A percentile compares a stretch with the other conserved stretches of the same genome.
These are phyloP conservation scores for Euschistus heros DNA, from an alignment of 1,140 invertebrate species.

Conservation along the genomic window DNA sequence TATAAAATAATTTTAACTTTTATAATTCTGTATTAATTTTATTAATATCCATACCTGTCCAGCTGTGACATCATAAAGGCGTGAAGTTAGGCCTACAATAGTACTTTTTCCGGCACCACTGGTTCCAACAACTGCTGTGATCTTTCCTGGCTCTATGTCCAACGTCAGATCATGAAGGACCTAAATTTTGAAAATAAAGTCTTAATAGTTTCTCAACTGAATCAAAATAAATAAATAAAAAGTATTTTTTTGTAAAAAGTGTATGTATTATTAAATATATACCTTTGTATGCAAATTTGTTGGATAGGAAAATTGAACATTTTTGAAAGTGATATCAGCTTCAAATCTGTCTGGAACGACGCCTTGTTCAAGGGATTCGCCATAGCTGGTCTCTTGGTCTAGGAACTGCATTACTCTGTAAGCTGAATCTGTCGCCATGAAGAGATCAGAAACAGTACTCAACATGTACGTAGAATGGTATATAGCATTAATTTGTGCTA, in stretches of 20 bases:
- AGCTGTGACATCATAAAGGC: slow-evolving; percentile 65
- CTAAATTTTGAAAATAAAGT: slow-evolving; percentile 32
- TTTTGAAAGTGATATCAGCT: slow-evolving; percentile 61
- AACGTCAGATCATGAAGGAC: slow-evolving; percentile 64
- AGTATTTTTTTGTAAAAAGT: no score
- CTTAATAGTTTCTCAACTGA: not conserved
- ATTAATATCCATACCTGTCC: slow-evolving; percentile 36
- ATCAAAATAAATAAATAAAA: no score
- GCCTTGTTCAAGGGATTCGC: slow-evolving; percentile 39
- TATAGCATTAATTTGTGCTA: slow-evolving; percentile 4
- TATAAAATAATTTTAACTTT: no score
- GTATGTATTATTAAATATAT: not conserved
- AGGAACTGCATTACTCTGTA: not conserved
- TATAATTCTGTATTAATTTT: no score
- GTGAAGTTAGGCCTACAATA: slow-evolving; percentile 69
- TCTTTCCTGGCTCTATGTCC: slow-evolving; percentile 69
- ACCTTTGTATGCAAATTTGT: slow-evolving; percentile 56
- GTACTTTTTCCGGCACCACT: slow-evolving; percentile 88
- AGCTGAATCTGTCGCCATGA: slow-evolving; percentile 2
- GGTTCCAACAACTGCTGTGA: slow-evolving; percentile 76
- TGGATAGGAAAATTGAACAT: slow-evolving; percentile 71
- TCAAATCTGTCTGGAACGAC: slow-evolving; percentile 45
- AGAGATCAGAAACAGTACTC: not conserved
- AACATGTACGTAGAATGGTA: not conserved
- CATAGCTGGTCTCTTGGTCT: not conserved